Evolutionary conservation across 1,140 invertebrate species (phyloP).

Genomic region (Whitmania pigra): DNA sequence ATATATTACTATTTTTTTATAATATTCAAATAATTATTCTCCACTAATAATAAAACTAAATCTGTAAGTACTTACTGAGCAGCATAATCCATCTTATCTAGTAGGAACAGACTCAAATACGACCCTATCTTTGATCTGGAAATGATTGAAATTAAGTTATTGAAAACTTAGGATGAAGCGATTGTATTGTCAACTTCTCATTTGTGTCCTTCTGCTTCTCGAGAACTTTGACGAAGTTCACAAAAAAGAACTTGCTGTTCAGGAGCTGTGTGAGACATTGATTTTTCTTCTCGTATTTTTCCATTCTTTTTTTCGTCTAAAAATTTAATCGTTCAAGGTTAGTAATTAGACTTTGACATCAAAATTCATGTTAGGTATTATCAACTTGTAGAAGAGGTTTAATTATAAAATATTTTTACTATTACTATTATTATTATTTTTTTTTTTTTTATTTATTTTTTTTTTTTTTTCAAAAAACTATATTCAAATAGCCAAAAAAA

Average conservation of each 20-base stretch:
- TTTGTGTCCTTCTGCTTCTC: neutral
- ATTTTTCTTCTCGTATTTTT: neutral
- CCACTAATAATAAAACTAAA: no score
- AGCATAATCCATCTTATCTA: slow-evolving; percentile 8
- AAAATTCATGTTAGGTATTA: no score
- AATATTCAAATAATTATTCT: no score
- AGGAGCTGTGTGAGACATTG: neutral
- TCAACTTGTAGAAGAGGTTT: no score
- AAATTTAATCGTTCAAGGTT: no score
- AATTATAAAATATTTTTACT: neutral
- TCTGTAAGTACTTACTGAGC: neutral
- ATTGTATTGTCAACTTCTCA: neutral
- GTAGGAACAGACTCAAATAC: neutral
- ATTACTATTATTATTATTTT: neutral
- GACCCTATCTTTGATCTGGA: slow-evolving; percentile 8
- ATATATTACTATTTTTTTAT: no score
- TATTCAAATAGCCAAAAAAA: no score
- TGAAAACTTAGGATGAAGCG: neutral
- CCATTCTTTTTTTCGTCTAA: neutral
- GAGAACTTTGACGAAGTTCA: slow-evolving; percentile 4
- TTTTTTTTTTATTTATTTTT: no score
- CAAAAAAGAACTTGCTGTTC: slow-evolving; percentile 8
- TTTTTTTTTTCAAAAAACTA: no score
- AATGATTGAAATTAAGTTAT: neutral
- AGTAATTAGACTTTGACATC: no score